Base-by-base conservation (phyloP, 2,888 invertebrate species). In the Acleris sparsana region DNA sequence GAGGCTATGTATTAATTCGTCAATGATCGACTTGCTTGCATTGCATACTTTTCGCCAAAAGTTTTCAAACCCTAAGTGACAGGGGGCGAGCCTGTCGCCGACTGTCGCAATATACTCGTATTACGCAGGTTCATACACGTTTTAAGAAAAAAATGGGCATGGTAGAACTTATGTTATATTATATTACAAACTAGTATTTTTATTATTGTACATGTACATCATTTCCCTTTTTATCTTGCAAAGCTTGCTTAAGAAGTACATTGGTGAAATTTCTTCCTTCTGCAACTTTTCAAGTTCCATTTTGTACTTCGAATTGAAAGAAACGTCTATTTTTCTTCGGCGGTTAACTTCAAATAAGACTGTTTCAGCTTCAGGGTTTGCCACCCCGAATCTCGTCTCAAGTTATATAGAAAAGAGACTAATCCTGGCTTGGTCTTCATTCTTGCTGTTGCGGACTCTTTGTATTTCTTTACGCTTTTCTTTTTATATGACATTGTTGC, bases 361-460 rank as follows among this genome's bases (percentile, higher is more conserved):
- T 17, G 33, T 29, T 53, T 53, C 22, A 22, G 25, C 22, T 60
- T 60, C 33, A 17, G n/a, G 7, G 49, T 29, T 39, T 51, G 51
- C 33, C 48, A 49, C 29, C 5, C 16, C n/a, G 4, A 39, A 22
- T 18, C 33, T 39, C 48, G 11, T 49, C 46, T 64, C 16, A 53
- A 53, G 44, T 43, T 53, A 16, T 53, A 53, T 11, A 53, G 25
- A 33, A 62, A 62, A 22, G 29, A 49, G 7, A 62, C 49, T n/a
- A 56, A 43, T 33, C 55, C 20, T 48, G 59, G 49, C 22, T 62
- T 65, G 43, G 49, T 25, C 48, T 39, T 49, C 65, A 61, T 61
- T 16, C 65, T 60, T 20, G 46, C 49, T n/a, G n/a, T n/a, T n/a
- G n/a, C n/a, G n/a, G n/a, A n/a, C n/a, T n/a, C n/a, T n/a, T n/a